phyloP scores from a whole-genome alignment of 2,888 invertebrate genomes.

The Asteroscopus sphinx region DNA sequence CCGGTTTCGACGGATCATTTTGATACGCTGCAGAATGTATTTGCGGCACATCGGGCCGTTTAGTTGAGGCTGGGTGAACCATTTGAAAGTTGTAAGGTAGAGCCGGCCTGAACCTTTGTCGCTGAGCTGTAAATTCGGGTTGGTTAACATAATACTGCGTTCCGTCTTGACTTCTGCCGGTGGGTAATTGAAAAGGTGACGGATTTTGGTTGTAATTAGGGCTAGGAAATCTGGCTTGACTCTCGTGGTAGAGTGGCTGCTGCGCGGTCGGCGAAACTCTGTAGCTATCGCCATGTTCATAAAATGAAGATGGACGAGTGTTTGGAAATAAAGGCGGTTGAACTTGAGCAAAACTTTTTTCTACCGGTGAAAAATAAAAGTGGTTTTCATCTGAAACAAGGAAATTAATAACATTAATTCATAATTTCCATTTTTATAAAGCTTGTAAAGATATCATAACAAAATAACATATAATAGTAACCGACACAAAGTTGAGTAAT shows the following conservation, averaged over 20 bases:
- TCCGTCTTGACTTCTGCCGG: slow-evolving; percentile 85
- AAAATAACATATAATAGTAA: no score
- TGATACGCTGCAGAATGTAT: slow-evolving; percentile 90
- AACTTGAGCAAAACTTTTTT: slow-evolving; percentile 88
- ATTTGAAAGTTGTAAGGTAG: slow-evolving; percentile 84
- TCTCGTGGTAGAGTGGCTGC: slow-evolving; percentile 79
- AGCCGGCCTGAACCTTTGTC: slow-evolving; percentile 81
- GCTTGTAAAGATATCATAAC: no score
- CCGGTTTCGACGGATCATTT: slow-evolving; percentile 90
- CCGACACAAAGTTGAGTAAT: neutral
- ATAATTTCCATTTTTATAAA: no score
- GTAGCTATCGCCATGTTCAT: slow-evolving; percentile 79
- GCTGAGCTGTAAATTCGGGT: slow-evolving; percentile 81
- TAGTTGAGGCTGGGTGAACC: slow-evolving; percentile 85
- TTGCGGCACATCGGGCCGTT: slow-evolving; percentile 89
- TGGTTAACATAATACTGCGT: slow-evolving; percentile 85
- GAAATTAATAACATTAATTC: slow-evolving; percentile 21
- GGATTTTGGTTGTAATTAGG: slow-evolving; percentile 87
- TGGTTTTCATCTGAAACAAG: slow-evolving; percentile 85
- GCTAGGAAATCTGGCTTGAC: slow-evolving; percentile 80
- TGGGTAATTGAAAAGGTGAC: slow-evolving; percentile 85
- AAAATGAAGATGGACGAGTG: slow-evolving; percentile 78
- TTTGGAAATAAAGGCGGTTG: slow-evolving; percentile 85
- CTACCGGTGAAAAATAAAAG: slow-evolving; percentile 85
- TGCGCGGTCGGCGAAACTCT: slow-evolving; percentile 75